Evolutionary conservation across 2,888 invertebrate genomes (phyloP).

Genomic region (Amphipoea oculea): DNA sequence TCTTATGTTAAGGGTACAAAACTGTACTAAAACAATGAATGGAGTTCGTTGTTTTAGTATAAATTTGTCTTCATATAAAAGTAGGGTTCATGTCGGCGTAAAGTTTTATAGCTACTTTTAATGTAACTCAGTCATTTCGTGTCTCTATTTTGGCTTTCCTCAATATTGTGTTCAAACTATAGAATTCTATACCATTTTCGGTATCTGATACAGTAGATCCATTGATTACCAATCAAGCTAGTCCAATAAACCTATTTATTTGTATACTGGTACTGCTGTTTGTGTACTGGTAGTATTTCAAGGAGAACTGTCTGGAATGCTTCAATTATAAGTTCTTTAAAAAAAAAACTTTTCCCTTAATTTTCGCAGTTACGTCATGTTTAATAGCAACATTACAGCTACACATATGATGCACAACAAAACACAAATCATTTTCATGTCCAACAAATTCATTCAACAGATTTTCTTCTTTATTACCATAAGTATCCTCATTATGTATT

Average conservation of each 20-base stretch:
- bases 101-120: constrained; percentile 26
- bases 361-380: neutral
- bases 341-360: neutral
- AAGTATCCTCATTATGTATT: constrained; percentile 52
- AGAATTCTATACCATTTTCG: neutral
- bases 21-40: no score
- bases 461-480: constrained; percentile 46
- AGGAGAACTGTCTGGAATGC: neutral
- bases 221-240: neutral
- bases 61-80: constrained; percentile 51
- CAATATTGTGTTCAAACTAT: constrained; percentile 19
- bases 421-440: constrained; percentile 28
- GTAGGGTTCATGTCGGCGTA: constrained; percentile 18
- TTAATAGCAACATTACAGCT: neutral
- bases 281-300: neutral
- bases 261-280: neutral
- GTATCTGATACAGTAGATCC: neutral
- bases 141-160: neutral
- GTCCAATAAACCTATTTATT: neutral
- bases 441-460: constrained; percentile 36
- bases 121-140: constrained; percentile 7
- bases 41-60: constrained; percentile 40
- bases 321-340: rapidly evolving
- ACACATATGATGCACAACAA: constrained; percentile 23
- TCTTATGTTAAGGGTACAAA: constrained; percentile 41